Evolutionary conservation across 2,888 invertebrate genomes (phyloP), one percentile per base, ranked within the genome.

Genomic region (Tigriopus californicus): DNA sequence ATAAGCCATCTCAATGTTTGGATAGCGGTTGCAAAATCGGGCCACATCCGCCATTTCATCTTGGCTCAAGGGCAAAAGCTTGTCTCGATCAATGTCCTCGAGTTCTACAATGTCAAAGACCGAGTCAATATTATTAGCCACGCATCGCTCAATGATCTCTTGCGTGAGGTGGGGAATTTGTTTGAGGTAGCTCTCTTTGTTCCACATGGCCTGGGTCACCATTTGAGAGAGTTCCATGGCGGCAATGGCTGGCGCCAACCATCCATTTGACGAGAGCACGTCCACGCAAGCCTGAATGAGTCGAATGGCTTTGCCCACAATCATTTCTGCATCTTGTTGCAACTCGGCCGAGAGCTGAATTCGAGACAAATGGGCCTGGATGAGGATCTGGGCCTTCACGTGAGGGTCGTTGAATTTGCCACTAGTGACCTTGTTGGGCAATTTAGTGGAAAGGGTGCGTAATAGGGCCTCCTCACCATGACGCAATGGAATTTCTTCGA

Each of bases 191-290:
- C 92, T 90, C 74, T 98, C 98, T 72, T 94, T 95, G 67, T 87
- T 90, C 94, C 97, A 98, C 94, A 98, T 94, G 11, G 97, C 97
- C 73, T 99, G 98, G 0, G 98, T 98, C 1, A 91, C 88, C 97
- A 98, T 99, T 75, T 98, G 98, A 0, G 97, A 92, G 67, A 99
- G 76, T 73, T 98, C 98, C 98, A 99, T 99, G 67, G 97, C 95
- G 18, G 95, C 92, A 46, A 99, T 88, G 3, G 97, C 98, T 0
- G 98, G 97, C 0, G 90, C 83, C 55, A 99, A 76, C 98, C 98
- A 99, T 41, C 98, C 97, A 67, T 94, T 95, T 49, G 90, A 90
- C 69, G 85, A 86, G 42, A 92, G 72, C 11, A 92, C 91, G 72
- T 92, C 80, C 40, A 98, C 79, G 71, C 97, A 98, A 0, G 98